Evolutionary conservation across 2,888 invertebrate species (phyloP).

Genomic region (Thalpophila matura): DNA sequence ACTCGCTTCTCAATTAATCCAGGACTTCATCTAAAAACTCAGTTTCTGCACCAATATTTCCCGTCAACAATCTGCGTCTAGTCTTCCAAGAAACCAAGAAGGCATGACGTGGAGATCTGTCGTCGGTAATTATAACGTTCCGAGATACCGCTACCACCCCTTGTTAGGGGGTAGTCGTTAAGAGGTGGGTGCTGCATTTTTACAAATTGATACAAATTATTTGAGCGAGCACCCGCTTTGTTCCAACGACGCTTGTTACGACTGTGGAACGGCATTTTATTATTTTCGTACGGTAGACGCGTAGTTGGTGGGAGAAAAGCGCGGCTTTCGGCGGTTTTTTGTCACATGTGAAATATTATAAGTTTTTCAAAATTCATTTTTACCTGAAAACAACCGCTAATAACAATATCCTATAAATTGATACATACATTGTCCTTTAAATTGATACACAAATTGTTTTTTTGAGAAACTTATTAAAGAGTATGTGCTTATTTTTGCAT

Average conservation of each 20-base stretch:
- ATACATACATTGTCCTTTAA: too few relatives aligned
- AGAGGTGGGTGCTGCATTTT: conserved; percentile 87
- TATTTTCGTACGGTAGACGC: conserved; percentile 78
- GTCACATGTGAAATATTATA: neutral
- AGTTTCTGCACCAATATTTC: conserved; percentile 17
- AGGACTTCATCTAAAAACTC: neutral
- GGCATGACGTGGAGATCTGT: conserved; percentile 69
- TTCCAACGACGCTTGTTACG: conserved; percentile 90
- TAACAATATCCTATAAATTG: too few relatives aligned
- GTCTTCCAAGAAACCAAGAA: conserved; percentile 60
- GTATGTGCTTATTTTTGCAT: too few relatives aligned
- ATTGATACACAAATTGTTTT: too few relatives aligned
- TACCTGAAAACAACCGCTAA: too few relatives aligned
- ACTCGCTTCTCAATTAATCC: neutral
- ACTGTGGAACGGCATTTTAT: conserved; percentile 89
- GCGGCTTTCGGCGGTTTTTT: neutral
- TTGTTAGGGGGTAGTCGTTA: conserved; percentile 68
- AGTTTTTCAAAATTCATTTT: too few relatives aligned
- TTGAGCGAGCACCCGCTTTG: conserved; percentile 90
- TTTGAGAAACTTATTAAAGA: too few relatives aligned
- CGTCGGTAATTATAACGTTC: conserved; percentile 84
- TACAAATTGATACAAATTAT: conserved; percentile 91
- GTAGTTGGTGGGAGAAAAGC: conserved; percentile 62
- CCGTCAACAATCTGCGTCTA: conserved; percentile 34
- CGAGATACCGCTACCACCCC: conserved; percentile 69